A percentile compares a stretch with the other conserved stretches of the same genome.
phyloP scores from a whole-genome alignment of 2,888 invertebrate genomes.

The Lasioglossum leucozonium region DNA sequence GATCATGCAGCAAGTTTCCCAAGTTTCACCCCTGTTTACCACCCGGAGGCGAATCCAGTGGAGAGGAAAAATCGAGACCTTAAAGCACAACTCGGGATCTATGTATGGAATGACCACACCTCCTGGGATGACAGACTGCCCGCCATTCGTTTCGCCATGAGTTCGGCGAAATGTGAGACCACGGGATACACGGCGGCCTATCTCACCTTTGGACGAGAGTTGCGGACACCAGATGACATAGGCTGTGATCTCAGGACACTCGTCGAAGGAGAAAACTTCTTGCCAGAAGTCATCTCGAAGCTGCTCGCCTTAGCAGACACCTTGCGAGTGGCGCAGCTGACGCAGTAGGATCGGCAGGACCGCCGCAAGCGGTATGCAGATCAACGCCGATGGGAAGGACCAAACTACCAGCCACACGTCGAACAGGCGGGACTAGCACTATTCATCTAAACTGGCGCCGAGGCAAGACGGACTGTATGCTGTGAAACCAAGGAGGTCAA shows the following conservation, averaged over 20 bases:
- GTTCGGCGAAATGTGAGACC: conserved; percentile 72
- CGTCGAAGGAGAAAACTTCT: conserved; percentile 2
- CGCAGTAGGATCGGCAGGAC: conserved; percentile 10
- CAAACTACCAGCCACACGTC: conserved; percentile 11
- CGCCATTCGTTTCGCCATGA: conserved; percentile 81
- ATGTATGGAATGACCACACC: conserved; percentile 71
- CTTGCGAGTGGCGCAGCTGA: neutral
- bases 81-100: conserved; percentile 75
- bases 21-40: neutral
- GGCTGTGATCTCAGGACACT: neutral
- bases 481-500: neutral
- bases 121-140: conserved; percentile 76
- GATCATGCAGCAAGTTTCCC: conserved; percentile 77
- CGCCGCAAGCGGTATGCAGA: neutral
- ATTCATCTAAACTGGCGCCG: conserved; percentile 2
- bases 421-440: neutral
- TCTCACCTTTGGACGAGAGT: conserved; percentile 78
- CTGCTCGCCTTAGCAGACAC: neutral
- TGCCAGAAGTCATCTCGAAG: neutral
- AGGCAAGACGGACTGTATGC: conserved; percentile 6
- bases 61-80: conserved; percentile 77
- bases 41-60: conserved; percentile 78
- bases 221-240: conserved; percentile 64
- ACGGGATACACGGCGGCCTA: conserved; percentile 78
- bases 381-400: neutral